phyloP scores from a whole-genome alignment of 2,888 invertebrate genomes.

The Callyntrura sp. region DNA sequence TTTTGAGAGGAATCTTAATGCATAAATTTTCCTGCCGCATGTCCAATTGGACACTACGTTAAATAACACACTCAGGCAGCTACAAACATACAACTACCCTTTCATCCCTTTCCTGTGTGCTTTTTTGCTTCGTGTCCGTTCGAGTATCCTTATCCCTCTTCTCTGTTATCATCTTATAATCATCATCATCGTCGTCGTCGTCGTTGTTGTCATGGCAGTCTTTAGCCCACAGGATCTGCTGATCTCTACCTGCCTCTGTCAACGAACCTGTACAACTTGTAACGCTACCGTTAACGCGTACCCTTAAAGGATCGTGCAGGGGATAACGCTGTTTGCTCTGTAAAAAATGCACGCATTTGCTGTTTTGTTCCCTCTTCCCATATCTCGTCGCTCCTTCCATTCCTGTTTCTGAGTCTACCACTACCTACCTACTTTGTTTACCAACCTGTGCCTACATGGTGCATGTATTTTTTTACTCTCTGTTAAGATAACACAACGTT shows the following conservation, averaged over 20 bases:
- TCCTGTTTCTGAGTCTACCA: background rate
- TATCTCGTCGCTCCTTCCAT: background rate
- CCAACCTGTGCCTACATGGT: background rate
- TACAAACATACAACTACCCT: background rate
- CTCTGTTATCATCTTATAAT: background rate
- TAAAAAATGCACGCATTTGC: background rate
- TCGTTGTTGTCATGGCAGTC: constrained; percentile 2
- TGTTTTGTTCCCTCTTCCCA: constrained; percentile 35
- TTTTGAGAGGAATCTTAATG: constrained; percentile 43
- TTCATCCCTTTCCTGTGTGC: constrained; percentile 14
- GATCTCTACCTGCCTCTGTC: constrained; percentile 31
- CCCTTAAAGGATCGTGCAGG: constrained; percentile 18
- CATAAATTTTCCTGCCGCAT: constrained; percentile 29
- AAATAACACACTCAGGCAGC: background rate
- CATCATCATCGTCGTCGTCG: background rate
- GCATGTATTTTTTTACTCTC: constrained; percentile 23
- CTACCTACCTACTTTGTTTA: background rate
- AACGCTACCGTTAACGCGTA: constrained; percentile 24
- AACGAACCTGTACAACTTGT: constrained; percentile 44
- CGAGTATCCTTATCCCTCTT: constrained; percentile 40
- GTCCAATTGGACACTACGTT: background rate
- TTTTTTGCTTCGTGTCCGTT: background rate
- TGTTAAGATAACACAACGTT: constrained; percentile 2
- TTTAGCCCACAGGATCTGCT: background rate
- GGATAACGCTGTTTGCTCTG: constrained; percentile 31